Evolutionary conservation across 1,140 invertebrate genomes (phyloP).

Genomic region (Stenopsyche tienmushanensis): DNA sequence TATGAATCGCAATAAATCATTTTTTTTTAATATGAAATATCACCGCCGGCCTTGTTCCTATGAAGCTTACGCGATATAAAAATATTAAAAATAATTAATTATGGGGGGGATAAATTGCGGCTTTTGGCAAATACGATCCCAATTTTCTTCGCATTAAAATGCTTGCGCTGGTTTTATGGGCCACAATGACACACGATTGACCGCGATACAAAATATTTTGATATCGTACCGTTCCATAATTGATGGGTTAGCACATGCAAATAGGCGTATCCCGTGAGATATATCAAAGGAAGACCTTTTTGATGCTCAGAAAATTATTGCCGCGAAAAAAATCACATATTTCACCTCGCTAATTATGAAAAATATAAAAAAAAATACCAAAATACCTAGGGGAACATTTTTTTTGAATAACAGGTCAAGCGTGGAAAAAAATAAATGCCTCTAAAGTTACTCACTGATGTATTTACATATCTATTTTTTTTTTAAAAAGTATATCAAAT

Average conservation of each 20-base stretch:
- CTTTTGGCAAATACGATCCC: not conserved
- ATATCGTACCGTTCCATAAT: slow-evolving; percentile 14
- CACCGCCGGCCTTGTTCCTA: not conserved
- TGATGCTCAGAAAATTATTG: no score
- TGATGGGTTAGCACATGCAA: slow-evolving; percentile 16
- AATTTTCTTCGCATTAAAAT: slow-evolving; percentile 13
- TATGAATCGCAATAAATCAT: not conserved
- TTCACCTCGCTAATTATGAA: no score
- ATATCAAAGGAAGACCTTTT: no score
- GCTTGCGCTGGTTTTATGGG: slow-evolving; percentile 2
- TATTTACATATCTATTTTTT: no score
- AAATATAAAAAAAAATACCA: no score
- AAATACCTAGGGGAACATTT: no score
- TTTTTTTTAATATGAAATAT: no score
- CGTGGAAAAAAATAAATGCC: no score
- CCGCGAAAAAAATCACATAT: no score
- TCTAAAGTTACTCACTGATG: no score
- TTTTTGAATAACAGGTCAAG: no score
- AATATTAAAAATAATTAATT: not conserved
- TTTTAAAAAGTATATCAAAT: no score
- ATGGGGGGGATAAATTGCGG: not conserved
- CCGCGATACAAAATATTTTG: slow-evolving; percentile 10
- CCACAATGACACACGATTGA: not conserved
- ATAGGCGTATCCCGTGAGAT: slow-evolving; percentile 1
- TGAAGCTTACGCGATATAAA: not conserved